Conservation (phyloP, 2,113 vertebrate species). For the Dromas ardeola region DNA sequence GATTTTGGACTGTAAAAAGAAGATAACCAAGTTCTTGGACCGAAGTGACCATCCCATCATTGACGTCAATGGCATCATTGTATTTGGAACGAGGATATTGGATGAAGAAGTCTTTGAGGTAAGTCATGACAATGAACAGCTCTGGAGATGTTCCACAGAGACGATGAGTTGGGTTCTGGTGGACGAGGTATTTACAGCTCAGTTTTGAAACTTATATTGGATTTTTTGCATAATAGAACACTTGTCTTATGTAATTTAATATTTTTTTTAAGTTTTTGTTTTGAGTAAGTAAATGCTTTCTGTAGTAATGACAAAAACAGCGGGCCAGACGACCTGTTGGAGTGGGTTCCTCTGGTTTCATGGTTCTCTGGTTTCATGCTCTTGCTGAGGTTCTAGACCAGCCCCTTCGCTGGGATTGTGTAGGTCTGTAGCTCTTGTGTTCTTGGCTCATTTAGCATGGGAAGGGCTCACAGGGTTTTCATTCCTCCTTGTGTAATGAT, state of each 20-base stretch:
- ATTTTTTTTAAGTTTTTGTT: background rate
- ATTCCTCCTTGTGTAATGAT: background rate
- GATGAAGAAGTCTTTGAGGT: slow-evolving; percentile 99
- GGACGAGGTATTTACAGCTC: background rate
- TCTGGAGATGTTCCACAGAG: background rate
- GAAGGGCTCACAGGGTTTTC: background rate
- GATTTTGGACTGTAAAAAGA: slow-evolving; percentile 96
- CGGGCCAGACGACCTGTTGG: background rate
- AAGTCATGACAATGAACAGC: background rate
- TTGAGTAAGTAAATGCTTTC: background rate
- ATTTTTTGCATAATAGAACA: background rate
- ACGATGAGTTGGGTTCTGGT: background rate
- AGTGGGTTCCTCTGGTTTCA: background rate
- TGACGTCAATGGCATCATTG: slow-evolving; percentile 93
- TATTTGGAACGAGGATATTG: slow-evolving; percentile 95
- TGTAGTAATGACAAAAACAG: background rate
- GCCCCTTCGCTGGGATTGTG: background rate
- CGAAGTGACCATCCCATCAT: slow-evolving; percentile 87
- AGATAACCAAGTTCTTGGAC: slow-evolving; percentile 82
- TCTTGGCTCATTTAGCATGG: fast-evolving
- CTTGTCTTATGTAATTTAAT: no score
- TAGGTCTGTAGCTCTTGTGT: background rate
- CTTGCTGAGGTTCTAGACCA: background rate
- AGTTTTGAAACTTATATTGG: background rate
- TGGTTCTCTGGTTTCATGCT: background rate